Conservation (phyloP, 2,113 vertebrate species). For the Callorhinus ursinus region DNA sequence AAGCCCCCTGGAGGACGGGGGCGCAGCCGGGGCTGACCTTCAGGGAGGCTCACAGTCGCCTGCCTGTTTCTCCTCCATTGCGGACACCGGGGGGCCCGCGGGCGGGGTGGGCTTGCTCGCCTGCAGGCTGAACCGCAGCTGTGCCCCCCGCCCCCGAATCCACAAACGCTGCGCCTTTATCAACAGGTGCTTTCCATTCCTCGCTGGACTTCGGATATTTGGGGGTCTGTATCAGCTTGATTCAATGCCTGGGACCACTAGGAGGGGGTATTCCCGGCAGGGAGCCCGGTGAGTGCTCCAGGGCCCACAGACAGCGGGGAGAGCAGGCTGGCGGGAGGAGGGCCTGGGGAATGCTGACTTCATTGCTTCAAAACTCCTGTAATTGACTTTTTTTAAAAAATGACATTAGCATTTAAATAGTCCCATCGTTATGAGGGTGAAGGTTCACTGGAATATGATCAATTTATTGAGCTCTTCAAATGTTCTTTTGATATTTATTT, state of each 20-base stretch:
- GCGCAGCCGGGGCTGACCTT: neutral
- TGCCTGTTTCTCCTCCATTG: rapidly evolving
- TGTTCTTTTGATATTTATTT: slow-evolving; percentile 85
- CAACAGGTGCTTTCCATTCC: slow-evolving; percentile 91
- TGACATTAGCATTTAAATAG: slow-evolving; percentile 96
- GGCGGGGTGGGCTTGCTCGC: rapidly evolving
- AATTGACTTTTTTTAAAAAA: slow-evolving; percentile 92
- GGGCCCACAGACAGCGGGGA: slow-evolving; percentile 74
- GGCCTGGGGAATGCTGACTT: slow-evolving; percentile 88
- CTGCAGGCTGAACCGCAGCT: slow-evolving; percentile 72
- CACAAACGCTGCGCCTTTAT: slow-evolving; percentile 68
- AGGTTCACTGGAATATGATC: slow-evolving; percentile 87
- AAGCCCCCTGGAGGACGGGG: rapidly evolving
- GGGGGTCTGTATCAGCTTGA: slow-evolving; percentile 91
- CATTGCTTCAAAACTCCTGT: slow-evolving; percentile 88
- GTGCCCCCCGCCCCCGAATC: slow-evolving; percentile 68
- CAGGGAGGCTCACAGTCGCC: too few relatives aligned
- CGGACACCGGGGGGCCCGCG: rapidly evolving
- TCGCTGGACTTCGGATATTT: slow-evolving; percentile 88
- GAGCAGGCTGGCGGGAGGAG: slow-evolving; percentile 73
- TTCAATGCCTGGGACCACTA: slow-evolving; percentile 91
- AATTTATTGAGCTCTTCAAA: slow-evolving; percentile 88
- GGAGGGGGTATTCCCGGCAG: slow-evolving; percentile 88
- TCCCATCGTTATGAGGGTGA: slow-evolving; percentile 87
- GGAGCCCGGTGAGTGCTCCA: slow-evolving; percentile 83